phyloP scores from a whole-genome alignment of 2,797 vertebrate species.

The Sebastes iracundus region DNA sequence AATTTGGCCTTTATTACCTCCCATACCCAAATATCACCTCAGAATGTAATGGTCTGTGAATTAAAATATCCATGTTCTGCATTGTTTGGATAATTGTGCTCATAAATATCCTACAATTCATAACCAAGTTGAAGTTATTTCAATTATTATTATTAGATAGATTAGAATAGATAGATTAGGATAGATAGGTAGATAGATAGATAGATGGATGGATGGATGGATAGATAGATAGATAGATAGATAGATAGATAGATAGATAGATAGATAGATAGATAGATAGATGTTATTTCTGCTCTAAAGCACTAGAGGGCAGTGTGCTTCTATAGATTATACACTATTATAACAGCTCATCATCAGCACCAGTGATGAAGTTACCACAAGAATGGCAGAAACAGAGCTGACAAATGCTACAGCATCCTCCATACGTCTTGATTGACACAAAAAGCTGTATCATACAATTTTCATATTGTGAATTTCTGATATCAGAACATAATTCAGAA shows the following conservation, averaged over 20 bases:
- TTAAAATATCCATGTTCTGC: too few relatives aligned
- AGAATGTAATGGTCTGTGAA: too few relatives aligned
- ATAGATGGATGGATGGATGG: not conserved
- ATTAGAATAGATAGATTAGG: not conserved
- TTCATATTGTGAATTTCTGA: not conserved
- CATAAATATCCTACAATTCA: too few relatives aligned
- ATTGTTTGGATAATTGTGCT: too few relatives aligned
- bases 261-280: not conserved
- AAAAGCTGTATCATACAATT: not conserved
- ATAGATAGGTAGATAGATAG: not conserved
- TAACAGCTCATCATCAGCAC: not conserved
- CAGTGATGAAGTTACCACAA: not conserved
- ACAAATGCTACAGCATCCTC: not conserved
- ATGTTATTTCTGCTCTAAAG: not conserved
- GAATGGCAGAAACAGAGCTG: not conserved
- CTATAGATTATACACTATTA: not conserved
- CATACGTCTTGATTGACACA: not conserved
- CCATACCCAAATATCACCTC: too few relatives aligned
- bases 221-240: not conserved
- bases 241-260: not conserved
- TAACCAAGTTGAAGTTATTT: too few relatives aligned
- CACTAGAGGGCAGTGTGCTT: slow-evolving; percentile 72
- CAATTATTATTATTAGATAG: not conserved
- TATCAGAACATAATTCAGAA: not conserved
- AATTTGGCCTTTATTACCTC: too few relatives aligned